Conservation (phyloP, 2,797 vertebrate genomes). For the Sphenodon punctatus region DNA sequence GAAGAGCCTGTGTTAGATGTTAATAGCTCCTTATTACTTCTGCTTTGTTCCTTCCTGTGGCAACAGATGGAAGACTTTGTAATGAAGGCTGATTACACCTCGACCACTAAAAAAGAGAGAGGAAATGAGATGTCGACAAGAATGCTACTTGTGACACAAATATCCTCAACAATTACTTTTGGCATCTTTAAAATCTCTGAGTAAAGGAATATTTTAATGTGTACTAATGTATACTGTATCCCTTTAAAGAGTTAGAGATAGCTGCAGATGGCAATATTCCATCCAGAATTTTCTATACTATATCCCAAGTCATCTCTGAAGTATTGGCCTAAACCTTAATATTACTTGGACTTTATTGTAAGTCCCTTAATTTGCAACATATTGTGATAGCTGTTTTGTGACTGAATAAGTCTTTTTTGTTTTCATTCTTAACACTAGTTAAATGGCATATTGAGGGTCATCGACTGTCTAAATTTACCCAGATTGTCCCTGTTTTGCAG, state of each 20-base stretch:
- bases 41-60: constrained; percentile 58
- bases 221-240: too few relatives aligned
- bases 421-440: constrained; percentile 7
- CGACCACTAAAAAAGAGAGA: constrained; percentile 57
- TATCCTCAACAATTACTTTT: constrained; percentile 43
- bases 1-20: constrained; percentile 38
- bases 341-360: background rate
- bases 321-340: background rate
- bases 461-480: background rate
- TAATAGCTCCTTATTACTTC: constrained; percentile 45
- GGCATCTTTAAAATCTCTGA: constrained; percentile 36
- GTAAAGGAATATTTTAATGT: too few relatives aligned
- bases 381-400: background rate
- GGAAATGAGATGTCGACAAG: constrained; percentile 72
- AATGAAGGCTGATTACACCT: constrained; percentile 63
- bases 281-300: background rate
- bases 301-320: background rate
- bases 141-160: constrained; percentile 47
- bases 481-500: constrained; percentile 1
- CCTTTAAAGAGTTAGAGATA: constrained; percentile 27
- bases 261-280: background rate
- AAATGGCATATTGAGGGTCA: background rate
- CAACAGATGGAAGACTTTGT: constrained; percentile 63
- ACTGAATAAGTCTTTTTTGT: background rate
- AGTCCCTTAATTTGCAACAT: rapidly evolving